Conservation (phyloP, 2,888 invertebrate genomes). For the Emmelina monodactyla region DNA sequence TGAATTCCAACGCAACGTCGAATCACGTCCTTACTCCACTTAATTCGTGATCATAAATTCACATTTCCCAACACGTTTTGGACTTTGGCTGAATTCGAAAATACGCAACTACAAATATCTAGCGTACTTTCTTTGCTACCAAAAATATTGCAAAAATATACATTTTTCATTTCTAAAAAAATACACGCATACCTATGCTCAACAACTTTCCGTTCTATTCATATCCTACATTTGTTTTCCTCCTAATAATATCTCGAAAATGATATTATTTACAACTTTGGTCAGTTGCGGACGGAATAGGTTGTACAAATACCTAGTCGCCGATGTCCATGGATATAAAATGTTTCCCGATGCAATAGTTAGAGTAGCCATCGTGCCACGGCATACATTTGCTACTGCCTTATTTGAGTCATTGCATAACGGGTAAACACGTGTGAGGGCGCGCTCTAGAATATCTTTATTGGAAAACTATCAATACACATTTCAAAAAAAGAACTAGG, state of each 20-base stretch:
- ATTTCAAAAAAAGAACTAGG: no score
- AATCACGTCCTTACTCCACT: conserved; percentile 45
- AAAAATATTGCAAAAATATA: no score
- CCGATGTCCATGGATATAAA: conserved; percentile 52
- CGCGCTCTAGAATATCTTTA: conserved; percentile 17
- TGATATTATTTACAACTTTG: no score
- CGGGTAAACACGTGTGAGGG: conserved; percentile 58
- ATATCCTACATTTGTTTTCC: no score
- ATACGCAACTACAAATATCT: conserved; percentile 29
- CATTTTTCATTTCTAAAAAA: no score
- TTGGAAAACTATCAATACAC: conserved; percentile 6
- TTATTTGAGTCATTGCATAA: conserved; percentile 62
- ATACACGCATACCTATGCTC: no score
- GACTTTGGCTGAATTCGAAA: conserved; percentile 44
- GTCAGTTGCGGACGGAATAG: no score
- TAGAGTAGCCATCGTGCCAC: conserved; percentile 56
- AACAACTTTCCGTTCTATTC: no score
- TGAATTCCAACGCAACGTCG: conserved; percentile 38
- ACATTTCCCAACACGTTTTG: conserved; percentile 50
- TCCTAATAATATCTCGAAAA: no score
- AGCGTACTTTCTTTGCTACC: no score
- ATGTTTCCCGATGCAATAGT: conserved; percentile 59
- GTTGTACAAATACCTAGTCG: conserved; percentile 25
- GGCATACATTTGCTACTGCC: conserved; percentile 56
- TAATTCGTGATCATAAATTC: conserved; percentile 57